These are phyloP conservation scores for Listrodromus nycthemerus DNA, from an alignment of 2,888 invertebrate genomes.

Conservation along the genomic window DNA sequence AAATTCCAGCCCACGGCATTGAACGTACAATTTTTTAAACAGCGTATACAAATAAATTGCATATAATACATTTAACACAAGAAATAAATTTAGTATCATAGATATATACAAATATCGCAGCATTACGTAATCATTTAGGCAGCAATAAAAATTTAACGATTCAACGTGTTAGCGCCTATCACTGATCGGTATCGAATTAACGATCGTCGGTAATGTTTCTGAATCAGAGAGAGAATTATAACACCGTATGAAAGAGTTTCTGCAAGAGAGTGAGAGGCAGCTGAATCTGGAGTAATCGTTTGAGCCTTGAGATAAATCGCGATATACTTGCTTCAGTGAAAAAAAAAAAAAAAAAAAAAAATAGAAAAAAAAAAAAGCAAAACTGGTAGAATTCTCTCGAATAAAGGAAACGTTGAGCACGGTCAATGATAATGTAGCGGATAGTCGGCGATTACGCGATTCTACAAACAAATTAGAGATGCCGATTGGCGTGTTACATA, in stretches of 20 bases:
- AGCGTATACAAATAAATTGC: no score
- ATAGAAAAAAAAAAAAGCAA: neutral
- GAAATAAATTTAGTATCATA: no score
- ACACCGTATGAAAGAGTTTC: slow-evolving; percentile 27
- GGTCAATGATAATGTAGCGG: slow-evolving; percentile 54
- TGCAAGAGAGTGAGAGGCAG: slow-evolving; percentile 51
- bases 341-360: neutral
- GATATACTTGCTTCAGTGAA: slow-evolving; percentile 6
- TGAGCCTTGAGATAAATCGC: slow-evolving; percentile 59
- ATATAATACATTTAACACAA: no score
- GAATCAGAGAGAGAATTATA: neutral
- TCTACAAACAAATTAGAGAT: slow-evolving; percentile 57
- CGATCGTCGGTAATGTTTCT: neutral
- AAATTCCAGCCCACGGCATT: no score
- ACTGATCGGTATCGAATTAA: neutral
- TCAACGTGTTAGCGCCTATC: neutral
- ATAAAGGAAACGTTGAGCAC: slow-evolving; percentile 58
- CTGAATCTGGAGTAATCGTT: slow-evolving; percentile 46
- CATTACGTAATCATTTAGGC: neutral
- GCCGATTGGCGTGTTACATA: slow-evolving; percentile 48
- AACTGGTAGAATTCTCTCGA: slow-evolving; percentile 57
- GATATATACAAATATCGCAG: no score
- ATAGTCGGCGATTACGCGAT: slow-evolving; percentile 45
- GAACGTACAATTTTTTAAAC: no score
- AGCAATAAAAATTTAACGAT: neutral